Conservation (phyloP, 1,140 invertebrate species). For the Papilio helenus region DNA sequence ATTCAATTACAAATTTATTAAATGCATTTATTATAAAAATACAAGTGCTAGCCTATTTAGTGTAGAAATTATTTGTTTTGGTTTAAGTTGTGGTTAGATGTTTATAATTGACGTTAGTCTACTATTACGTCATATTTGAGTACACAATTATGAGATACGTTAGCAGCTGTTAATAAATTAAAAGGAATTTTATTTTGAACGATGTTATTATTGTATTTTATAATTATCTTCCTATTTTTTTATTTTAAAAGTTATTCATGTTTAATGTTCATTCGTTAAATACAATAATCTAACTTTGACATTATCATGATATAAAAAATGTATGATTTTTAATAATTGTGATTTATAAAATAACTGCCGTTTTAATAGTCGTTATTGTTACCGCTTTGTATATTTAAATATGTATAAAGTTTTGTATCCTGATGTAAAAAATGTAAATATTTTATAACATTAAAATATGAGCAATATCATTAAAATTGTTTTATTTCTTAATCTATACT, state of each 20-base stretch:
- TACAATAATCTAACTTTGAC: not conserved
- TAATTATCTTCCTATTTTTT: not conserved
- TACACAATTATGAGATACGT: not conserved
- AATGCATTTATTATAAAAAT: too few species aligned
- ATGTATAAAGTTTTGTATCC: conserved; percentile 38
- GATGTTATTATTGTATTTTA: not conserved
- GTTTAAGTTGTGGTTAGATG: not conserved
- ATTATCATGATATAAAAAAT: not conserved
- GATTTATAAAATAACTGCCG: not conserved
- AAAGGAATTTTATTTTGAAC: not conserved
- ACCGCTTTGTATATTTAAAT: not conserved
- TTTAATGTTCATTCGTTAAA: not conserved
- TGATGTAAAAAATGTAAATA: conserved; percentile 57
- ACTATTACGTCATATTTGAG: not conserved
- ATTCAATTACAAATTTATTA: not conserved
- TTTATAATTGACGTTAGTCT: not conserved
- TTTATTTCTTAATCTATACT: conserved; percentile 14
- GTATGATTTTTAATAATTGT: not conserved
- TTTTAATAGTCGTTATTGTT: not conserved
- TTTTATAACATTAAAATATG: conserved; percentile 43
- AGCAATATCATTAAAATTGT: conserved; percentile 27
- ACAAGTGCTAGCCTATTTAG: too few species aligned
- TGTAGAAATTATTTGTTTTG: not conserved
- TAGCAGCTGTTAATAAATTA: not conserved
- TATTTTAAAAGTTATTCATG: not conserved